phyloP scores from a whole-genome alignment of 2,888 invertebrate species.

The Trichopria drosophilae region DNA sequence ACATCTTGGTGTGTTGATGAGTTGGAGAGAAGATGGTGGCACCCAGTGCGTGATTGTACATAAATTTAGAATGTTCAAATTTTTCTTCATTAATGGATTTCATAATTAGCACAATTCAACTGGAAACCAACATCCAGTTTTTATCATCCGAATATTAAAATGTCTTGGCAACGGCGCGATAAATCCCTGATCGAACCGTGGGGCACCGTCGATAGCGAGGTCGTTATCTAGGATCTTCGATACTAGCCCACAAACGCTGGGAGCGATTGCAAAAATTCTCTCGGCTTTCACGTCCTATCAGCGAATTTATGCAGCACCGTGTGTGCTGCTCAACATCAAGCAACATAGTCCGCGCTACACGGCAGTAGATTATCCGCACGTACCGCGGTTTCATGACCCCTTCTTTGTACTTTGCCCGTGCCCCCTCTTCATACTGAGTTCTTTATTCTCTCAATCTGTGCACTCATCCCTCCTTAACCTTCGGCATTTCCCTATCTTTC shows the following conservation, averaged over 20 bases:
- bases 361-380: slow-evolving; percentile 31
- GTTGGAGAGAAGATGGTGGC: too few relatives aligned
- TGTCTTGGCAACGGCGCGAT: not conserved
- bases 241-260: slow-evolving; percentile 39
- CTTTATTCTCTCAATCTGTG: not conserved
- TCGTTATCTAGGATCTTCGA: slow-evolving; percentile 44
- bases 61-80: too few relatives aligned
- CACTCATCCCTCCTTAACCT: too few relatives aligned
- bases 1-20: too few relatives aligned
- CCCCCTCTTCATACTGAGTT: slow-evolving; percentile 4
- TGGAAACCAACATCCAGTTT: too few relatives aligned
- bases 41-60: too few relatives aligned
- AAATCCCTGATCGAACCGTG: too few relatives aligned
- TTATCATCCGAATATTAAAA: too few relatives aligned
- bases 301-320: slow-evolving; percentile 47
- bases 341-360: slow-evolving; percentile 15
- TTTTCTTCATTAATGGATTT: too few relatives aligned
- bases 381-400: slow-evolving; percentile 26
- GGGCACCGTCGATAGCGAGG: slow-evolving; percentile 5
- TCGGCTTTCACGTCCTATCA: slow-evolving; percentile 50
- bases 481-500: too few relatives aligned
- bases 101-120: too few relatives aligned
- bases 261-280: slow-evolving; percentile 41
- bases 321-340: slow-evolving; percentile 27
- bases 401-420: slow-evolving; percentile 14